phyloP scores from a whole-genome alignment of 37 sponge, comb jelly and placozoan species.

The Petrosia ficiformis region DNA sequence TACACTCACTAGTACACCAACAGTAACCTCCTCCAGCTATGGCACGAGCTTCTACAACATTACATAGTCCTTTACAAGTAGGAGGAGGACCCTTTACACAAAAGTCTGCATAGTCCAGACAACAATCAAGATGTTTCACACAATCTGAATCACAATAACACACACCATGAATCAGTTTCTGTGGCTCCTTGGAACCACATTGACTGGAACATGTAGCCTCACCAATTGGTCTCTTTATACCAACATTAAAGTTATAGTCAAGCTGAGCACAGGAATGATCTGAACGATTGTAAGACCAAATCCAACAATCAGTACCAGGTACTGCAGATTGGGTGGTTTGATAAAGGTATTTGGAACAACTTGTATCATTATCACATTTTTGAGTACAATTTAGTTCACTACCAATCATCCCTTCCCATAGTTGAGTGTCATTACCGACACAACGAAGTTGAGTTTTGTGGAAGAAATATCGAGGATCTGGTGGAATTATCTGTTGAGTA shows the following conservation, averaged over 20 bases:
- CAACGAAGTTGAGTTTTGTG: constrained; percentile 6
- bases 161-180: not conserved
- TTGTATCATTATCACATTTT: constrained; percentile 7
- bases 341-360: constrained; percentile 38
- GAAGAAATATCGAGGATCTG: constrained; percentile 21
- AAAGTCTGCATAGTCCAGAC: constrained; percentile 47
- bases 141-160: constrained; percentile 48
- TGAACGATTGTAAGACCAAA: constrained; percentile 36
- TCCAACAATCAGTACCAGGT: constrained; percentile 27
- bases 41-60: not conserved
- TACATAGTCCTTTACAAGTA: constrained; percentile 15
- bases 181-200: constrained; percentile 20
- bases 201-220: constrained; percentile 23
- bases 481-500: constrained; percentile 23
- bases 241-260: constrained; percentile 23
- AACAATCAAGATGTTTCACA: constrained; percentile 46
- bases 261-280: constrained; percentile 7
- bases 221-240: constrained; percentile 26
- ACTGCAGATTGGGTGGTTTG: not conserved
- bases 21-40: constrained; percentile 57
- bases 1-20: constrained; percentile 30
- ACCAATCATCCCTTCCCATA: constrained; percentile 32
- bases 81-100: not conserved
- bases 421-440: constrained; percentile 11
- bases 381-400: constrained; percentile 14